Base-by-base conservation (phyloP, 2,113 vertebrate genomes). In the Thinocorus orbignyianus region DNA sequence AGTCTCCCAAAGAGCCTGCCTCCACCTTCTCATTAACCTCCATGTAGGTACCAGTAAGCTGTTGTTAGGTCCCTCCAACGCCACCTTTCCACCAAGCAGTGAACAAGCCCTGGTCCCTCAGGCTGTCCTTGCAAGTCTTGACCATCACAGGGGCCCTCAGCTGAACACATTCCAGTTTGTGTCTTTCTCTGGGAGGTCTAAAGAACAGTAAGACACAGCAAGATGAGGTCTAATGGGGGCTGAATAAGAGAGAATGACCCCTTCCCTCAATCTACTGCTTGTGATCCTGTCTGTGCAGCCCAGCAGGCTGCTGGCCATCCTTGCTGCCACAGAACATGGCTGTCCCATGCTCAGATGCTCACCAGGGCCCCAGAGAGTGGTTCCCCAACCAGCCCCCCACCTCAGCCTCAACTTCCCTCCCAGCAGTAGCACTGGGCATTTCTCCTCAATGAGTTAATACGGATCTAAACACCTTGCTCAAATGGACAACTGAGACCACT, bases 81-180 rank as follows among this genome's bases (percentile, higher is more conserved):
- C 8, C 24, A 42, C 8, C 20, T 82, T 68, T 81, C 41, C 41
- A 49, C 8, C 10, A 52, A 7, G 30, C 3, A 2, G 10, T 24
- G 17, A 69, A 58, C 14, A 62, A 78, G 19, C 16, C 14, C 20
- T 16, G 17, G 44, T 64, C 26, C 23, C 48, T 76, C 44, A 79
- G 25, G n/a, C 33, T 73, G 11, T 73, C 22, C 24, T 60, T 35
- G 28, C 20, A 39, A 42, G 13, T 41, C 73, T 20, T 58, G 30
- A 35, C 13, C 28, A 26, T 15, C 1, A 0, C 6, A 13, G 46
- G 7, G 23, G 14, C 8, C 9, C 13, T 76, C 25, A 48, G 13
- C 46, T 92, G 51, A 51, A 58, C 13, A 6, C 0, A 0, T 6
- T 89, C 6, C 46, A 16, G 4, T 78, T 62, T 37, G 17, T 9